Evolutionary conservation across 1,140 invertebrate species (phyloP), one percentile per base, ranked within the genome.

Genomic region (Xylocopa sonorina): DNA sequence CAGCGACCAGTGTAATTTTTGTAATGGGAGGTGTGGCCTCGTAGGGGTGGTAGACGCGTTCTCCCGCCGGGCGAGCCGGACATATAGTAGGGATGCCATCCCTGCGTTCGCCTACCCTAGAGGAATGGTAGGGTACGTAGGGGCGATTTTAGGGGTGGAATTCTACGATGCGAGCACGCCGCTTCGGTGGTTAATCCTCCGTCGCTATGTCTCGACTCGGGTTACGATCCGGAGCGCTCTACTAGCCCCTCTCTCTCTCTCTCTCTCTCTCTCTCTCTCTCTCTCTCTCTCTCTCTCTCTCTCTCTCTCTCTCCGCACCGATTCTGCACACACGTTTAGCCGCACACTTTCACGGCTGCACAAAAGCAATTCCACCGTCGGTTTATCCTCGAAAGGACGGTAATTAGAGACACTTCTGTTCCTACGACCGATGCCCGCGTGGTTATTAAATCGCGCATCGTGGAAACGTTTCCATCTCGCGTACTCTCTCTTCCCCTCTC

Each of bases 21-120:
- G 92, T 93, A 93, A 93, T 93, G 92, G 92, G 90, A 93, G 92
- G 92, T 93, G 92, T 93, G 92, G 92, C 90, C 83, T 91, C 80
- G 89, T 79, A 87, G 87, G 86, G 88, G 85, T 83, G 73, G 76
- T 64, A 77, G 83, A 80, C 76, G 82, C 83, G 63, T 82, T n/a
- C 78, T 81, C 34, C 48, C 51, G 55, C 32, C 76, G 86, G 81
- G 81, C 60, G 55, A 53, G 50, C 18, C 57, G 43, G 24, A 32
- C 72, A 24, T 60, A 67, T 50, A 64, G 79, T 69, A 62, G 81
- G 67, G 68, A 80, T 80, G 66, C 80, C 73, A 78, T 69, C 78
- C 88, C 83, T 82, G 75, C 83, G 81, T 83, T 87, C 81, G 81
- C 75, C 81, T 68, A 48, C 75, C 64, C 66, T 69, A 58, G 58